Base-by-base conservation (phyloP, 2,888 invertebrate species). In the Acheta domesticus region DNA sequence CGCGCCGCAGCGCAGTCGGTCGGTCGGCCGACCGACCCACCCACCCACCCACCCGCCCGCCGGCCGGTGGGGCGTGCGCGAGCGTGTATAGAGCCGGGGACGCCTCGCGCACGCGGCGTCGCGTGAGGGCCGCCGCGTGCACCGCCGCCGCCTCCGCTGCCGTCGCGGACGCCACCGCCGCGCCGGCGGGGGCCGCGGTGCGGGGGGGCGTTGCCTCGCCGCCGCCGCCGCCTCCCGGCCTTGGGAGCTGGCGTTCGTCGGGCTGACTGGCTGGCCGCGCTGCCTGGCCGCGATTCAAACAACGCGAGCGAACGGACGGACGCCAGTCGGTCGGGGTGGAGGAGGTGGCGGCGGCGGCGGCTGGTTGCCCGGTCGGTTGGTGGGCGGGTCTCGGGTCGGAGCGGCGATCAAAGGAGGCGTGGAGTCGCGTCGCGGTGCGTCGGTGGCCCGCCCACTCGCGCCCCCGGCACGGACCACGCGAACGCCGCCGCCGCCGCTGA, bases 231-330 rank as follows among this genome's bases (percentile, higher is more conserved):
- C 14, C n/a, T 19, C n/a, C 62, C 62, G 62, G 14, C 62, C 62
- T 62, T 62, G 62, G 62, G 62, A 62, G 16, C 62, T 19, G 62
- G 16, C 62, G 62, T 62, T 62, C n/a, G 16, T 19, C n/a, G 14
- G n/a, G 62, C 36, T 36, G 62, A 14, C 62, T n/a, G 62, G 62
- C n/a, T n/a, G 62, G 62, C n/a, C 62, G 62, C 62, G 14, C 5
- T 62, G 62, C 62, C n/a, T 19, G 62, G 62, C 62, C 62, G 62
- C 62, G 62, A 62, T 62, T 62, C 62, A 62, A 62, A 62, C 62
- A 14, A 62, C 62, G 62, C 62, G 62, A 62, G n/a, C 62, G 14
- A n/a, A 19, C 62, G 62, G 62, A 62, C n/a, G 62, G 62, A n/a
- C 62, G 62, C 16, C 16, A 4, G 3, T 62, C 62, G 16, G 16